Conservation (phyloP, 2,888 invertebrate genomes). For the Spisula subtruncata region DNA sequence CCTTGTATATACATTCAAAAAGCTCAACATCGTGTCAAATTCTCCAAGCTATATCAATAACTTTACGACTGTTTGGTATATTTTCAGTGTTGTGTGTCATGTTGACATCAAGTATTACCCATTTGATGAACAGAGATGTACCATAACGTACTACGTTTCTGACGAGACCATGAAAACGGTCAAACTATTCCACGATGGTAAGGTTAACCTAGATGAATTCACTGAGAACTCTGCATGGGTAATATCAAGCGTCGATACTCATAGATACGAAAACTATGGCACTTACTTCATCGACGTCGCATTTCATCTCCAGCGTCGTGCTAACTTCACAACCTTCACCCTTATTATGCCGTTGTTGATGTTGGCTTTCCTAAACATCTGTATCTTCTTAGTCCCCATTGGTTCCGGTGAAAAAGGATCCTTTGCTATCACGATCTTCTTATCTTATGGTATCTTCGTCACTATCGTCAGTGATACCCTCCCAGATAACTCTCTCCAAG, state of each 20-base stretch:
- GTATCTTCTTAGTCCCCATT: slow-evolving; percentile 68
- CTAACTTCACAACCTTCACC: slow-evolving; percentile 62
- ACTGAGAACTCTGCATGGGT: slow-evolving; percentile 68
- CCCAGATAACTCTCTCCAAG: slow-evolving; percentile 68
- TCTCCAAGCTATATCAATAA: too few relatives aligned
- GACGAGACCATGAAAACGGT: slow-evolving; percentile 61
- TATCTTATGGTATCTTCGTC: slow-evolving; percentile 70
- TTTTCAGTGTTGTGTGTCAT: slow-evolving; percentile 61
- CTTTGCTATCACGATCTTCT: slow-evolving; percentile 68
- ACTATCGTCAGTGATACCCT: slow-evolving; percentile 65
- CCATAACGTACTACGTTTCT: slow-evolving; percentile 64
- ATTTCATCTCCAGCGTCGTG: slow-evolving; percentile 58
- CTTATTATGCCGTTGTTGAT: slow-evolving; percentile 65
- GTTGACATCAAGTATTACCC: slow-evolving; percentile 69
- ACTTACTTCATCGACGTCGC: slow-evolving; percentile 57
- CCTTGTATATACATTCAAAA: too few relatives aligned
- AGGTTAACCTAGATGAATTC: slow-evolving; percentile 55
- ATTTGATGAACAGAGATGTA: slow-evolving; percentile 67
- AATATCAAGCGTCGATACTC: slow-evolving; percentile 37
- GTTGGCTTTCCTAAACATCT: slow-evolving; percentile 65
- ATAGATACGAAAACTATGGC: slow-evolving; percentile 40
- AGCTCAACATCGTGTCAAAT: too few relatives aligned
- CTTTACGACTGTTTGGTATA: background rate
- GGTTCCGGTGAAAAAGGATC: slow-evolving; percentile 71
- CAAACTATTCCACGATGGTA: slow-evolving; percentile 36